Percentiles rank a stretch among this genome's conserved stretches.
Evolutionary conservation across 2,797 vertebrate genomes (phyloP).

Genomic region (Megalops cyprinoides): DNA sequence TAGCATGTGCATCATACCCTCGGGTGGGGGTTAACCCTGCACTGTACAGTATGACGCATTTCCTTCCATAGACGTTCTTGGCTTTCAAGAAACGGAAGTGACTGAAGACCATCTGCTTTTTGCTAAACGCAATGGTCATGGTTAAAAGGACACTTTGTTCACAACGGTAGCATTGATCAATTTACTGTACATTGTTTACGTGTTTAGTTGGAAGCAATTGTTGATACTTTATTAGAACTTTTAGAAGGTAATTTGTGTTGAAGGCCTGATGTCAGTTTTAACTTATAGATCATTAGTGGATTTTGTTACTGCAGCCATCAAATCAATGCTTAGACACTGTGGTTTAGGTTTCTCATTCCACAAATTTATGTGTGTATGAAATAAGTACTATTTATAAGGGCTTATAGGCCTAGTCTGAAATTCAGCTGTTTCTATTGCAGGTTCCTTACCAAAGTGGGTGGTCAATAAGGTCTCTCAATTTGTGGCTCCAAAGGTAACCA

Average conservation of each 20-base stretch:
- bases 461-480: constrained; percentile 88
- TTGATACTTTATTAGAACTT: background rate
- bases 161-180: background rate
- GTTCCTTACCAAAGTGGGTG: constrained; percentile 92
- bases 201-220: background rate
- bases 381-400: no score
- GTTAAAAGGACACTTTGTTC: constrained; percentile 14
- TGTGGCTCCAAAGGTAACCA: constrained; percentile 86
- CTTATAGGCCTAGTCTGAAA: background rate
- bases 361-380: no score
- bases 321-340: background rate
- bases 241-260: background rate
- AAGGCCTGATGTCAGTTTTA: background rate
- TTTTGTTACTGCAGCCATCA: background rate
- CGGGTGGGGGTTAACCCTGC: constrained; percentile 5
- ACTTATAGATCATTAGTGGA: background rate
- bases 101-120: constrained; percentile 22
- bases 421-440: constrained; percentile 58
- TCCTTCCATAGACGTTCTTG: background rate
- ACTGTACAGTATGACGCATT: background rate
- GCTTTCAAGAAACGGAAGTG: background rate
- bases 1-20: constrained; percentile 38
- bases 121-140: background rate
- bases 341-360: background rate
- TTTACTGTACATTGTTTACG: background rate